Evolutionary conservation across 2,888 invertebrate species (phyloP).

Genomic region (Neuroscelio doddi): DNA sequence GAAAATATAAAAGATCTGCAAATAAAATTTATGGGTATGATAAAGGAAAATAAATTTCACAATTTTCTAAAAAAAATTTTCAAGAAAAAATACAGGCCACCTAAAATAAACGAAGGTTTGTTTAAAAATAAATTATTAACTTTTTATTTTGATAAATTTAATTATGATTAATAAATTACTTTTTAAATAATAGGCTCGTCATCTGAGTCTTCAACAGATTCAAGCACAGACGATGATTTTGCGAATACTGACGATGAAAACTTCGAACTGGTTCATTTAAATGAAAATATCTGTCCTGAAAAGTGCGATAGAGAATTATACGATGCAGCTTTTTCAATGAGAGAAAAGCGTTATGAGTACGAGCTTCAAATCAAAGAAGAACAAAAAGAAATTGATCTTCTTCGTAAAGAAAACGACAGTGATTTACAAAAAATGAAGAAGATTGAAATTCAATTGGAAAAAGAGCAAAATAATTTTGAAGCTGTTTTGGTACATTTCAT

Average conservation of each 20-base stretch:
- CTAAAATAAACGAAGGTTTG: conserved; percentile 75
- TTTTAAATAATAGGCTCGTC: no score
- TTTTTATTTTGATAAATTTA: conserved; percentile 12
- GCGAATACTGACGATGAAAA: conserved; percentile 78
- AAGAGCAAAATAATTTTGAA: conserved; percentile 76
- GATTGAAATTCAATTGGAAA: conserved; percentile 74
- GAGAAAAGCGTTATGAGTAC: conserved; percentile 74
- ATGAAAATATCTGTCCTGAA: conserved; percentile 82
- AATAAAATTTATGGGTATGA: conserved; percentile 75
- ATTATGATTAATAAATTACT: conserved; percentile 21
- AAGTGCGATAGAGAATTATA: conserved; percentile 82
- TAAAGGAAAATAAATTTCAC: conserved; percentile 83
- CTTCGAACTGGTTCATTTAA: conserved; percentile 79
- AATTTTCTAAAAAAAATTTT: conserved; percentile 87
- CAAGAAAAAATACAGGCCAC: conserved; percentile 85
- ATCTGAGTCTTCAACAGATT: conserved; percentile 73
- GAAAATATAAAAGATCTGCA: conserved; percentile 74
- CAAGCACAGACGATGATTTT: conserved; percentile 73
- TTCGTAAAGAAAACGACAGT: conserved; percentile 77
- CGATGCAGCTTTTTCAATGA: conserved; percentile 78
- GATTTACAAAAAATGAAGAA: conserved; percentile 75
- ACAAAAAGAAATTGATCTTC: conserved; percentile 75
- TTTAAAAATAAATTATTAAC: conserved; percentile 10
- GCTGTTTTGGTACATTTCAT: conserved; percentile 80
- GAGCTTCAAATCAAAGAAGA: conserved; percentile 78